A percentile compares a stretch with the other conserved stretches of the same genome.
Conservation (phyloP, 2,888 invertebrate genomes). For the Idaea biselata region DNA sequence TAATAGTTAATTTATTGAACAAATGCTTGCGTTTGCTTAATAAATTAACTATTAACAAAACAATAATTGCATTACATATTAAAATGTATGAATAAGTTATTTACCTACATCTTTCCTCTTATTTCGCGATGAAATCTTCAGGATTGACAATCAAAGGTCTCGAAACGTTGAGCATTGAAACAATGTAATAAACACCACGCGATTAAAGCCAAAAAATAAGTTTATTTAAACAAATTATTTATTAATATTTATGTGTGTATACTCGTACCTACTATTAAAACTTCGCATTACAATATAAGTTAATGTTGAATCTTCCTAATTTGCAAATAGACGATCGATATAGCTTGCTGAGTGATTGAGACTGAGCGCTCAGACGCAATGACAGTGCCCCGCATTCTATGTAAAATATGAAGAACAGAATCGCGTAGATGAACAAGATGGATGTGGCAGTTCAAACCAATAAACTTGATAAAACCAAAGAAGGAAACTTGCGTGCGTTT, state of each 20-base stretch:
- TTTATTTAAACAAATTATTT: no score
- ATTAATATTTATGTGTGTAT: not conserved
- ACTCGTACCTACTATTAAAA: not conserved
- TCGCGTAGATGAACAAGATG: constrained; percentile 54
- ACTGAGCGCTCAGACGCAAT: constrained; percentile 57
- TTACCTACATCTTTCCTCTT: no score
- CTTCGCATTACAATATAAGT: not conserved
- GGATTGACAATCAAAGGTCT: no score
- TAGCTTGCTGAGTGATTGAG: constrained; percentile 69
- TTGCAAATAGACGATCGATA: constrained; percentile 68
- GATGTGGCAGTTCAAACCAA: constrained; percentile 51
- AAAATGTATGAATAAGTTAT: no score
- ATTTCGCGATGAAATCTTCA: no score
- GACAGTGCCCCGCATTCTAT: constrained; percentile 74
- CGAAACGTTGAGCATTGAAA: no score
- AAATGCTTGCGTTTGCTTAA: no score
- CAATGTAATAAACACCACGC: no score
- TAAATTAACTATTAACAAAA: no score
- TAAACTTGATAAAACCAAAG: constrained; percentile 24
- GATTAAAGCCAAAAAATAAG: no score
- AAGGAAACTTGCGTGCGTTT: constrained; percentile 14
- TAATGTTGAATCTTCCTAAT: constrained; percentile 38
- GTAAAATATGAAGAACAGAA: constrained; percentile 75
- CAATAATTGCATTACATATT: no score
- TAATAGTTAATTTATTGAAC: no score